Conservation (phyloP, 2,888 invertebrate genomes). For the Aelia acuminata region DNA sequence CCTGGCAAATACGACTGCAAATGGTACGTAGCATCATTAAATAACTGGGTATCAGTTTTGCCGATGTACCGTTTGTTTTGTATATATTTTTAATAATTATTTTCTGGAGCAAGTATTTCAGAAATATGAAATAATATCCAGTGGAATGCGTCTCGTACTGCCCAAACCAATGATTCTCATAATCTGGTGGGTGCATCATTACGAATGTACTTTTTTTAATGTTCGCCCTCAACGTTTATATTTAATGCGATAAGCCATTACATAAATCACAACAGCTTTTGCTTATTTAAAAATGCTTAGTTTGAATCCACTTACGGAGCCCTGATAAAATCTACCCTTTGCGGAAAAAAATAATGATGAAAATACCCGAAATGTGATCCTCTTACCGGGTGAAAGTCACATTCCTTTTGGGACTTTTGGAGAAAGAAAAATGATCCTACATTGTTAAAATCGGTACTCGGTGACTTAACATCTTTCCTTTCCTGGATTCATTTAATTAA, state of each 20-base stretch:
- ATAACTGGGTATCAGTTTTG: too few species aligned
- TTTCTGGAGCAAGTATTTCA: too few species aligned
- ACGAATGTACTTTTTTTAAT: not conserved
- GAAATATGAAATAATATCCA: too few species aligned
- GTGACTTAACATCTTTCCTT: not conserved
- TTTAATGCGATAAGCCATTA: not conserved
- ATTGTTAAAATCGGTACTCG: not conserved
- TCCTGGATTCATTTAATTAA: not conserved
- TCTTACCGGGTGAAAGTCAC: constrained; percentile 8
- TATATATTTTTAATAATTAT: too few species aligned
- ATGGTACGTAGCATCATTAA: not conserved
- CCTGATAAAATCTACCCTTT: not conserved
- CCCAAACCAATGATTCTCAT: not conserved
- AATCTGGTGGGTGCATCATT: not conserved
- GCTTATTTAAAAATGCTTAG: not conserved
- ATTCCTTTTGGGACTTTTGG: not conserved
- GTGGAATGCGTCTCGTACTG: not conserved
- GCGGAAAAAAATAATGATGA: not conserved
- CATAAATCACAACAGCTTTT: not conserved
- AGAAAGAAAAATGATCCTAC: not conserved
- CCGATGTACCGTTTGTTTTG: too few species aligned
- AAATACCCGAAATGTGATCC: not conserved
- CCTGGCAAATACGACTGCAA: not conserved
- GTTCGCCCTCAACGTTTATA: not conserved
- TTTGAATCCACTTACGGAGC: not conserved